A percentile compares a stretch with the other conserved stretches of the same genome.
Evolutionary conservation across 2,888 invertebrate species (phyloP).

Genomic region (Melanchra persicariae): DNA sequence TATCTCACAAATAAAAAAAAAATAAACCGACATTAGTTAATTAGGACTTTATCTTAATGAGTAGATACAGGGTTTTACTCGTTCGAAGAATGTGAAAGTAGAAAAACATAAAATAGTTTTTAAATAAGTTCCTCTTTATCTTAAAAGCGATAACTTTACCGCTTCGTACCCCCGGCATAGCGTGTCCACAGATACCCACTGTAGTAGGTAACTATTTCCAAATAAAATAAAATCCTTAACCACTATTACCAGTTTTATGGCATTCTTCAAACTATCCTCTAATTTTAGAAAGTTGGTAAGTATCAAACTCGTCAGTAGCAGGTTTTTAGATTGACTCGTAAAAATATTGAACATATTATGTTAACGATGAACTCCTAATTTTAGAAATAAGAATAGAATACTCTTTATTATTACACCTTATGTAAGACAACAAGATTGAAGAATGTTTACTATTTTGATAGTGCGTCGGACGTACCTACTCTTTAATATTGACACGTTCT

Average conservation of each 20-base stretch:
- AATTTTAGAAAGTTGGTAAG: neutral
- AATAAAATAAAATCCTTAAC: conserved; percentile 1
- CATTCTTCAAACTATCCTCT: neutral
- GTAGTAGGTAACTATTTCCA: neutral
- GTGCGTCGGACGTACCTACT: too few species aligned
- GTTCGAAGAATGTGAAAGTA: conserved; percentile 1
- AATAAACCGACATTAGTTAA: neutral
- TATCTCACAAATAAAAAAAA: neutral
- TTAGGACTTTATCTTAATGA: neutral
- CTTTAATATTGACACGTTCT: too few species aligned
- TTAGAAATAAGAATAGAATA: too few species aligned
- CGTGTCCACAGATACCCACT: too few species aligned
- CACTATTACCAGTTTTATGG: neutral
- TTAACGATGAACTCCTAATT: neutral
- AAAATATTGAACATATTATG: neutral
- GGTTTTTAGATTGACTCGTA: neutral
- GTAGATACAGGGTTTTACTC: neutral
- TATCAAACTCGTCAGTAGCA: neutral
- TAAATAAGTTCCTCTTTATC: neutral
- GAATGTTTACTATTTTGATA: too few species aligned
- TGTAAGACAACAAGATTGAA: too few species aligned
- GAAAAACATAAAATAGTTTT: neutral
- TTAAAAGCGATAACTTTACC: neutral
- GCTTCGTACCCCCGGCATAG: too few species aligned
- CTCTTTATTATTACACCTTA: too few species aligned